Evolutionary conservation across 2,888 invertebrate genomes (phyloP), one percentile per base, ranked within the genome.

Genomic region (Linyphia triangularis): DNA sequence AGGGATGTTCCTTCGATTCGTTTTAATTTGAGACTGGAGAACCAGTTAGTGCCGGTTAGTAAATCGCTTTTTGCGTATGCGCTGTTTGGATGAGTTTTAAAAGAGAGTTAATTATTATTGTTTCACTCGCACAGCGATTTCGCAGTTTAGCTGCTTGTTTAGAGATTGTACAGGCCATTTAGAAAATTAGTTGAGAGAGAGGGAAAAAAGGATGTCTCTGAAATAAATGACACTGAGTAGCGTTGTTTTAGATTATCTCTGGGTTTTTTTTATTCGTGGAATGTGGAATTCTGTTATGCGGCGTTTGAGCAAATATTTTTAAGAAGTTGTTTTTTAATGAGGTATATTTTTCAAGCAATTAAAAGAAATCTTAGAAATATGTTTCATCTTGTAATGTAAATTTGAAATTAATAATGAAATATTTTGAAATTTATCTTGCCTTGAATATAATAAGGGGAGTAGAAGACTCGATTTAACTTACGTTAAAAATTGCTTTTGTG

Each of bases 21-120:
- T 79, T 79, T 79, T 79, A 79, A 79, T 79, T 67, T 79, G 51
- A 63, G 67, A 19, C 79, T 67, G 43, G 65, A 57, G 57, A 28
- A 40, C 51, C 51, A 73, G 43, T 67, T 67, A 79, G 51, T 28
- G 40, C 51, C 51, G 33, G 51, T 51, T 51, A 51, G 51, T 51
- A 5, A 51, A 51, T 51, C 28, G 24, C 24, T 63, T 63, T 37
- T 57, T 10, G 28, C 72, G n/a, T 24, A 7, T 33, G 26, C 26
- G 22, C 26, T 51, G 61, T 77, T 37, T 57, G 10, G 69, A 79
- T 69, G 37, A 24, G 37, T 57, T 59, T 70, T 28, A 69, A 30
- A 57, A 59, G 67, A 24, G 19, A 9, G 69, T 28, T 81, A 81
- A 69, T 69, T 81, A 69, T 81, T 81, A 69, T 81, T 81, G 81